Evolutionary conservation across 2,113 vertebrate genomes (phyloP).

Genomic region (Tiliqua scincoides): DNA sequence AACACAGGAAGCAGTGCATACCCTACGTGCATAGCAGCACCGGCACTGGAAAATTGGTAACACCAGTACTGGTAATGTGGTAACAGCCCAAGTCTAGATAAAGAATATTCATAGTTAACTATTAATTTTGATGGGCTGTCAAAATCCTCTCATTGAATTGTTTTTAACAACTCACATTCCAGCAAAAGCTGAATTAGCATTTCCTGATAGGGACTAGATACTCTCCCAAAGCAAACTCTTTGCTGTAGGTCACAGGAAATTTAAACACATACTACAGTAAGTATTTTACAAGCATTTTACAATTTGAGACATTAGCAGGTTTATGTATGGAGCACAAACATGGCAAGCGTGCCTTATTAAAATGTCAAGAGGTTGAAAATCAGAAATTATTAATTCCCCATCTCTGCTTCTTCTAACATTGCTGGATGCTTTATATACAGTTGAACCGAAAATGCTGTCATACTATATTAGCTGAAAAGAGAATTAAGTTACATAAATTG

Average conservation of each 20-base stretch:
- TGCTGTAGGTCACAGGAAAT: not conserved
- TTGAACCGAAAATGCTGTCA: not conserved
- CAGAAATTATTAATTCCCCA: not conserved
- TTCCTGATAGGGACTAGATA: not conserved
- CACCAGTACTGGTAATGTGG: no score
- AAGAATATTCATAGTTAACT: not conserved
- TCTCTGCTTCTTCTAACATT: not conserved
- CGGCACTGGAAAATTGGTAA: no score
- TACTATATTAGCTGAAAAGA: not conserved
- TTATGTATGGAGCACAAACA: not conserved
- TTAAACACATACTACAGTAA: not conserved
- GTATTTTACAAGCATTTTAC: not conserved
- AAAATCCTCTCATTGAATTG: not conserved
- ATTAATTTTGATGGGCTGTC: not conserved
- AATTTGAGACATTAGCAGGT: not conserved
- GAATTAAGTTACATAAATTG: not conserved
- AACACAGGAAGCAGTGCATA: no score
- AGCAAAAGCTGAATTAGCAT: not conserved
- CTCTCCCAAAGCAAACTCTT: not conserved
- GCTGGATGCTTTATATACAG: not conserved
- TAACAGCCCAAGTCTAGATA: not conserved
- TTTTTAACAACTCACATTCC: not conserved
- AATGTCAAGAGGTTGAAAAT: constrained; percentile 18
- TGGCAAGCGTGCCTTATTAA: not conserved
- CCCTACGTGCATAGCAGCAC: no score